phyloP scores from a whole-genome alignment of 2,797 vertebrate genomes.

The Aythya fuligula region DNA sequence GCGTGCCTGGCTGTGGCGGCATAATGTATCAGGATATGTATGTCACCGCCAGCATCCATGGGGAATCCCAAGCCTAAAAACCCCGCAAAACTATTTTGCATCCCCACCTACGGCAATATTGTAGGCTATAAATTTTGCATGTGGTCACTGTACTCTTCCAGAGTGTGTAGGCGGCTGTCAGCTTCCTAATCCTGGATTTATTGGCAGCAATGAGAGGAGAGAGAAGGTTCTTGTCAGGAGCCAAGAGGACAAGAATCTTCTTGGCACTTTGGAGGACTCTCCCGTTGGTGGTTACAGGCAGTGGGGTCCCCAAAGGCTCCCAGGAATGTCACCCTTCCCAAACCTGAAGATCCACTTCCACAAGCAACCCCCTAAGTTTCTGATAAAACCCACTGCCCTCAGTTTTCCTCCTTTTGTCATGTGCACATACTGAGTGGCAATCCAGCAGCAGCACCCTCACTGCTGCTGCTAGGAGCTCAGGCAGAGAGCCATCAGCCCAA shows the following conservation, averaged over 20 bases:
- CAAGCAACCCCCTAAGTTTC: neutral
- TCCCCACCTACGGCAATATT: conserved; percentile 20
- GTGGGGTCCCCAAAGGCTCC: neutral
- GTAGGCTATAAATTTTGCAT: conserved; percentile 40
- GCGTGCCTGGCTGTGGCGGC: accelerated
- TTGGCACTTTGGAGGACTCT: neutral
- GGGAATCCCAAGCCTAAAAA: conserved; percentile 56
- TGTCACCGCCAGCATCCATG: neutral
- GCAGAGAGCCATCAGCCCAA: neutral
- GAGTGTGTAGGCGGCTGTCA: conserved; percentile 29
- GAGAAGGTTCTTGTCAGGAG: neutral
- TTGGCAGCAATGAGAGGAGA: conserved; percentile 28
- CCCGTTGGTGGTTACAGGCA: neutral
- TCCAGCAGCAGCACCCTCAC: neutral
- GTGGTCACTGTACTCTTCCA: conserved; percentile 51
- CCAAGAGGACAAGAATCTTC: neutral
- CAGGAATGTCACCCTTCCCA: neutral
- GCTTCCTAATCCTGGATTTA: conserved; percentile 47
- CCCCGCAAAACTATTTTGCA: conserved; percentile 18
- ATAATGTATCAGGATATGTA: neutral
- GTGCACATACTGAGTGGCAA: neutral
- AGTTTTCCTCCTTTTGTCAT: neutral
- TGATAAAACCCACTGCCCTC: neutral
- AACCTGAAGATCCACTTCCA: neutral
- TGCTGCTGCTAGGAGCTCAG: neutral